phyloP scores from a whole-genome alignment of 1,140 invertebrate genomes.

The Caerostris darwini region DNA sequence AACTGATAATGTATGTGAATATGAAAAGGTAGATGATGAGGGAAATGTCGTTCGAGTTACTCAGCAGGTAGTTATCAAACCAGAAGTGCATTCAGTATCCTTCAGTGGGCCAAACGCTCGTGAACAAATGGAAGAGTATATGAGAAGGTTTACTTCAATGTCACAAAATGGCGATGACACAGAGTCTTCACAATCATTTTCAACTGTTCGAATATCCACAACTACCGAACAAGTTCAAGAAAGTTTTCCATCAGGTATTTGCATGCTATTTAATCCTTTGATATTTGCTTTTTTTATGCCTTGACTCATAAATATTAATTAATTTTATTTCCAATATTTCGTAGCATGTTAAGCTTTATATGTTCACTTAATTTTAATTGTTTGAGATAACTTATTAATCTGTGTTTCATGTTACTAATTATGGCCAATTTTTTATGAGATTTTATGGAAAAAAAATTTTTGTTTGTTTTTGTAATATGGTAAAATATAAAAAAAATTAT shows the following conservation, averaged over 20 bases:
- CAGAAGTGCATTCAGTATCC: constrained; percentile 84
- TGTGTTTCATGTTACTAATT: not conserved
- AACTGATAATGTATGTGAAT: constrained; percentile 53
- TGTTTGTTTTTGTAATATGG: not conserved
- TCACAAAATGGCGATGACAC: constrained; percentile 19
- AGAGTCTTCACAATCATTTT: not conserved
- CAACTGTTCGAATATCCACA: not conserved
- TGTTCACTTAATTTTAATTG: not conserved
- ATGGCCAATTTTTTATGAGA: not conserved
- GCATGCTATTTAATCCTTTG: constrained; percentile 3
- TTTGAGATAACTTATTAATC: not conserved
- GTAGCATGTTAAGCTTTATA: not conserved
- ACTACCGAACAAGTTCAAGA: constrained; percentile 9
- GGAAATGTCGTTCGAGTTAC: constrained; percentile 73
- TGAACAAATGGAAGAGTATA: constrained; percentile 83
- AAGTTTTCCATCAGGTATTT: constrained; percentile 62
- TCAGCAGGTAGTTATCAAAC: constrained; percentile 82
- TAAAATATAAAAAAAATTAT: too few relatives aligned
- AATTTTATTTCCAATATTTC: not conserved
- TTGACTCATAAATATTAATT: not conserved
- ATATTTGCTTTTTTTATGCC: not conserved
- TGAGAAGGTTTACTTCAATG: constrained; percentile 81
- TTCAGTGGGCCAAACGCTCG: constrained; percentile 84
- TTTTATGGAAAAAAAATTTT: not conserved
- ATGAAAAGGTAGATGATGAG: constrained; percentile 68